phyloP scores from a whole-genome alignment of 2,888 invertebrate species.

The Eulithis testata region DNA sequence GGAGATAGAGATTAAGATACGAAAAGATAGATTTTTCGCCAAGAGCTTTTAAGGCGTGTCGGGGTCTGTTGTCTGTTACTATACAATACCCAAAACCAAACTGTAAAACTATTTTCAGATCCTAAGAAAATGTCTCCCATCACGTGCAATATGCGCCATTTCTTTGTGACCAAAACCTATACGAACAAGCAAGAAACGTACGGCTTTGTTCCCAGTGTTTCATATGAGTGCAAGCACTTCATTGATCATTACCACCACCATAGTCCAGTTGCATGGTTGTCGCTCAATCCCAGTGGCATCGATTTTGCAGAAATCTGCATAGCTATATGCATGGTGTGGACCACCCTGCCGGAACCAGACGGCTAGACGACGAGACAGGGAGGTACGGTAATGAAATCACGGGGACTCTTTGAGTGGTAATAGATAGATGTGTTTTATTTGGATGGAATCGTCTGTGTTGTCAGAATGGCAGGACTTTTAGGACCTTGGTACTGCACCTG shows the following conservation, averaged over 20 bases:
- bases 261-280: conserved; percentile 1
- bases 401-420: conserved; percentile 20
- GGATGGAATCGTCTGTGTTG: background rate
- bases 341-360: conserved; percentile 46
- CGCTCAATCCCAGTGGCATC: conserved; percentile 15
- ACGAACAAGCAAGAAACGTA: too few relatives aligned
- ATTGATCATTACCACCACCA: conserved; percentile 1
- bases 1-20: too few relatives aligned
- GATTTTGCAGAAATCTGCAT: conserved; percentile 31
- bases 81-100: too few relatives aligned
- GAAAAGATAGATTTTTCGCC: too few relatives aligned
- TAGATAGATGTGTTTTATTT: conserved; percentile 6
- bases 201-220: too few relatives aligned
- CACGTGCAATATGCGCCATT: too few relatives aligned
- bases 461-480: background rate
- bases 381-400: conserved; percentile 53
- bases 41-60: too few relatives aligned
- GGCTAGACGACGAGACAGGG: conserved; percentile 56
- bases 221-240: background rate
- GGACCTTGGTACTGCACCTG: too few relatives aligned
- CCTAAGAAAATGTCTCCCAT: too few relatives aligned
- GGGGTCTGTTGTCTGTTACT: too few relatives aligned
- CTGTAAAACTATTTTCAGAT: too few relatives aligned
- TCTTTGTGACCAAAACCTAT: too few relatives aligned
- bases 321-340: conserved; percentile 16